Conservation (phyloP, 2,113 vertebrate species). For the Paradisaea rubra region DNA sequence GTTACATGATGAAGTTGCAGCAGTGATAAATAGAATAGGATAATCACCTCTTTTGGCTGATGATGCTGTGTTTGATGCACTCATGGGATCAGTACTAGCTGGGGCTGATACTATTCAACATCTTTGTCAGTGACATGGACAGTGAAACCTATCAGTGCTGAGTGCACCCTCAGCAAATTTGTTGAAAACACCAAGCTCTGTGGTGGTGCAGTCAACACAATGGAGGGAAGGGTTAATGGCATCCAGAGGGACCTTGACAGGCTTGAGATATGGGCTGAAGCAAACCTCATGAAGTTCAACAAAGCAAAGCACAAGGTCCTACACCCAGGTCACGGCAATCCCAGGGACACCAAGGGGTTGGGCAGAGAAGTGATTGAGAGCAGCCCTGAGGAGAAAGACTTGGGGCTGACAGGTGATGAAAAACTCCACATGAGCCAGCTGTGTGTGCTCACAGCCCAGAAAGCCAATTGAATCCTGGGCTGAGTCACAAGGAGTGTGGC, state of each 20-base stretch:
- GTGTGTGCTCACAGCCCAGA: background rate
- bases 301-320: background rate
- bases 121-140: background rate
- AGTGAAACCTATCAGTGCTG: background rate
- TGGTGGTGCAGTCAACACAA: background rate
- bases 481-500: background rate
- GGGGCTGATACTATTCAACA: background rate
- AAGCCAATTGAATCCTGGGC: background rate
- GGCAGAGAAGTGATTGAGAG: background rate
- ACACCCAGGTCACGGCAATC: background rate
- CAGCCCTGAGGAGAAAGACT: background rate
- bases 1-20: background rate
- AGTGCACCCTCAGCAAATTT: background rate
- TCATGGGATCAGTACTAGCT: background rate
- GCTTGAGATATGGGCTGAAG: background rate
- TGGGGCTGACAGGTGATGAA: background rate
- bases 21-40: background rate
- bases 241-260: background rate
- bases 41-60: background rate
- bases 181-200: background rate
- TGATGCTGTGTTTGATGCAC: background rate
- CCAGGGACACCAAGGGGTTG: background rate
- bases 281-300: background rate
- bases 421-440: background rate
- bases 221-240: background rate